Conservation (phyloP, 2,113 vertebrate genomes). For the Romanogobio albipinnatus region DNA sequence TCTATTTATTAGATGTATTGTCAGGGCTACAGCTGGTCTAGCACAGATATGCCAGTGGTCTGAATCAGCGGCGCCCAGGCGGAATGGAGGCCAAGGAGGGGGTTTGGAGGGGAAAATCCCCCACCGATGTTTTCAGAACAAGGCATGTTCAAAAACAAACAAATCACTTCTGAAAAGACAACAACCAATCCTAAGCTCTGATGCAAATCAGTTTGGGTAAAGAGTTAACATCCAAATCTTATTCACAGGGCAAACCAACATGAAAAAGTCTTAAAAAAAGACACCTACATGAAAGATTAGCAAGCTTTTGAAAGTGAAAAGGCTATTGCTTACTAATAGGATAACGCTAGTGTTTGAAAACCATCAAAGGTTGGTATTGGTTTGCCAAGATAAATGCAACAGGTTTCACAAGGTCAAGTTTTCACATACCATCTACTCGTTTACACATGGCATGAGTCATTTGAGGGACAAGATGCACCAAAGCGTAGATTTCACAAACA, state of each 20-base stretch:
- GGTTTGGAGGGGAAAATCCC: conserved; percentile 55
- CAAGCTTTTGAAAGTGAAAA: conserved; percentile 48
- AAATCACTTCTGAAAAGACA: conserved; percentile 34
- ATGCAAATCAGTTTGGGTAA: conserved; percentile 16
- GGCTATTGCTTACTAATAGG: conserved; percentile 67
- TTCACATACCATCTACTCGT: neutral
- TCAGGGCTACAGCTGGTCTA: conserved; percentile 80
- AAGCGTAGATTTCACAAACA: conserved; percentile 6
- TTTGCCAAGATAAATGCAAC: conserved; percentile 58
- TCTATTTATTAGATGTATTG: conserved; percentile 78
- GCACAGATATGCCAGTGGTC: conserved; percentile 77
- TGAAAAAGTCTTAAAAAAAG: neutral
- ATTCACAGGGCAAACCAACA: conserved; percentile 4
- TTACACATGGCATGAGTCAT: neutral
- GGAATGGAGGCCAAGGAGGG: conserved; percentile 55
- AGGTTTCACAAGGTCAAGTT: conserved; percentile 29
- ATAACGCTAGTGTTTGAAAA: conserved; percentile 58
- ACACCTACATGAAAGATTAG: conserved; percentile 51
- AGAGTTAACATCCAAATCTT: conserved; percentile 16
- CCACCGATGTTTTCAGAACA: conserved; percentile 50
- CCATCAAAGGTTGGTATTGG: conserved; percentile 47
- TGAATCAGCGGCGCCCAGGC: conserved; percentile 67
- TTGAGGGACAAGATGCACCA: neutral
- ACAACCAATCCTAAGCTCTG: conserved; percentile 28
- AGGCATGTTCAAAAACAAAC: conserved; percentile 55